phyloP scores from a whole-genome alignment of 35 echinoderm and acorn worm genomes.

The Apostichopus parvimensis region DNA sequence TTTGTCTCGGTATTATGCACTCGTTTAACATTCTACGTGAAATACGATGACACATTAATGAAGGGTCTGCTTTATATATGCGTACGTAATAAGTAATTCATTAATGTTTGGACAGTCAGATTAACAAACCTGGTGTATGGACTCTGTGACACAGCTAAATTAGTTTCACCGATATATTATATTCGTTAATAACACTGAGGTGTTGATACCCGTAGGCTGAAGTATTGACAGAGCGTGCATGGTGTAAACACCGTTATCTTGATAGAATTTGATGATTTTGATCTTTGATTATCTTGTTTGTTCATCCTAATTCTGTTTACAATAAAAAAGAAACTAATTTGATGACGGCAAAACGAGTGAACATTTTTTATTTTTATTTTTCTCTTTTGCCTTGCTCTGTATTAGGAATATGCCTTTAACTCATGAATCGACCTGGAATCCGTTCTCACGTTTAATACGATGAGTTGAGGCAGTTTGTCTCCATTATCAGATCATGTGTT shows the following conservation, averaged over 20 bases:
- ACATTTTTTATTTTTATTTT: not conserved
- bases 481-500: constrained; percentile 38
- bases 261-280: not conserved
- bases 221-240: not conserved
- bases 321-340: not conserved
- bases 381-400: not conserved
- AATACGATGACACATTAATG: too few relatives aligned
- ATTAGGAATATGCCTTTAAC: not conserved
- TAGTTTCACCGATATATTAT: too few relatives aligned
- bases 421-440: not conserved
- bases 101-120: too few relatives aligned
- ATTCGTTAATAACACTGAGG: too few relatives aligned
- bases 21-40: too few relatives aligned
- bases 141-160: too few relatives aligned
- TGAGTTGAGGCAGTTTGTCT: not conserved
- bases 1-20: too few relatives aligned
- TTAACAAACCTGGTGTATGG: too few relatives aligned
- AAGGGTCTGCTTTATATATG: too few relatives aligned
- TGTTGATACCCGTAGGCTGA: too few relatives aligned
- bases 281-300: not conserved
- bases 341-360: not conserved
- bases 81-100: too few relatives aligned
- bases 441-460: not conserved
- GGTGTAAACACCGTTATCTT: not conserved
- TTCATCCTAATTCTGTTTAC: not conserved